A percentile compares a stretch with the other conserved stretches of the same genome.
These are phyloP conservation scores for Drosophila stalkeri DNA, from an alignment of 2,888 invertebrate species.

Conservation along the genomic window DNA sequence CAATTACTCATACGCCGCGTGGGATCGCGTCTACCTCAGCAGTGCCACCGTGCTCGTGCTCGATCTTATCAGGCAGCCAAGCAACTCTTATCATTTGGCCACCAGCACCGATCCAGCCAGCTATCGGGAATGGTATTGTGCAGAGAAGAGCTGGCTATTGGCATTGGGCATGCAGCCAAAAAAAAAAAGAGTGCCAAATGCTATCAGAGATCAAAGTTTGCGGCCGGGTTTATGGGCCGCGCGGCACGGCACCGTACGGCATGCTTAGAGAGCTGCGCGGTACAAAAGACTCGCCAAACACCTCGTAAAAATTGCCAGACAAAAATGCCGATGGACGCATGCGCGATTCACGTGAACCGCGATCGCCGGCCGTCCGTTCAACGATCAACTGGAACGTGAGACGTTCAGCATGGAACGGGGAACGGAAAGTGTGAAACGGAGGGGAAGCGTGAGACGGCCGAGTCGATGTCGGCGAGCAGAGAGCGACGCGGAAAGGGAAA, in stretches of 20 bases:
- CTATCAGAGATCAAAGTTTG: constrained; percentile 49
- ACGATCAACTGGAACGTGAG: constrained; percentile 18
- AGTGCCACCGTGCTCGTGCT: constrained; percentile 4
- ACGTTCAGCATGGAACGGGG: neutral
- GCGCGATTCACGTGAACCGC: constrained; percentile 70
- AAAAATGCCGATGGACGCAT: constrained; percentile 46
- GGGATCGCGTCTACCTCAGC: constrained; percentile 7
- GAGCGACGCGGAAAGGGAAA: constrained; percentile 1
- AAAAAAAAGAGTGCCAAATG: constrained; percentile 7
- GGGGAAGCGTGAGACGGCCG: neutral
- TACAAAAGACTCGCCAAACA: constrained; percentile 11
- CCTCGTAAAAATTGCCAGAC: constrained; percentile 45
- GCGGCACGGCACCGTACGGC: too few relatives aligned
- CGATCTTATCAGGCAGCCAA: constrained; percentile 2
- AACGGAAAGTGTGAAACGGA: neutral
- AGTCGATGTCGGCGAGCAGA: neutral
- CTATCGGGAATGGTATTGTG: neutral
- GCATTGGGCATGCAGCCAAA: neutral
- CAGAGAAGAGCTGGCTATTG: neutral
- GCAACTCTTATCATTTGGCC: constrained; percentile 1
- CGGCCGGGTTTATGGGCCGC: constrained; percentile 32
- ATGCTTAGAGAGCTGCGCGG: neutral
- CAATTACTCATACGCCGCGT: constrained; percentile 56
- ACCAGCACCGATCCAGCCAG: constrained; percentile 5
- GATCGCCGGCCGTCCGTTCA: constrained; percentile 5